Percentiles rank a stretch among this genome's conserved stretches.
phyloP scores from a whole-genome alignment of 1,140 invertebrate genomes.

The Megalopta genalis region DNA sequence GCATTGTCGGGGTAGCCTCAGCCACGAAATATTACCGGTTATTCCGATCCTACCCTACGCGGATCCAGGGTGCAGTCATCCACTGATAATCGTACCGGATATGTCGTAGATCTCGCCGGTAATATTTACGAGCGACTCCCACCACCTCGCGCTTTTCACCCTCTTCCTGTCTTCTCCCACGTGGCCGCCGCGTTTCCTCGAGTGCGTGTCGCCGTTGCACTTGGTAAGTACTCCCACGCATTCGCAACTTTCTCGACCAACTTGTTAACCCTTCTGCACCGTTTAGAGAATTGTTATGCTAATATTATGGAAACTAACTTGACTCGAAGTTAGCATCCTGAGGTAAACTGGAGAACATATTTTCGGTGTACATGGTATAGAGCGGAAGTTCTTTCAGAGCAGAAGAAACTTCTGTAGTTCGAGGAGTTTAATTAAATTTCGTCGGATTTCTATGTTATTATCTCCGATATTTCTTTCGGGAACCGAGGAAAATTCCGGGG shows the following conservation, averaged over 20 bases:
- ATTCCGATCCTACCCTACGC: constrained; percentile 51
- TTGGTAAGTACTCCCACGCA: neutral
- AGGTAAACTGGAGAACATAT: too few species aligned
- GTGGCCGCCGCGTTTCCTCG: neutral
- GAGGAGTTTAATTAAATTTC: too few species aligned
- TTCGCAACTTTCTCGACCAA: neutral
- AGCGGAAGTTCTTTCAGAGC: too few species aligned
- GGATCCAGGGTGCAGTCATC: constrained; percentile 52
- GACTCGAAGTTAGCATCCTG: too few species aligned
- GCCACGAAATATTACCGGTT: constrained; percentile 65
- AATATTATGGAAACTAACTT: too few species aligned
- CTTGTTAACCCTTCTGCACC: neutral
- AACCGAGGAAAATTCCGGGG: neutral
- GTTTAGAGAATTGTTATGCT: too few species aligned
- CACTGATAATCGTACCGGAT: constrained; percentile 63
- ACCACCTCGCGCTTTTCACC: too few species aligned
- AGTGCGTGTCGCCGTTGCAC: neutral
- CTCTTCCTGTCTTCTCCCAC: neutral
- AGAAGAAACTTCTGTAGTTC: too few species aligned
- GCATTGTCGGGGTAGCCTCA: constrained; percentile 57
- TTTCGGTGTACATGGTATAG: too few species aligned
- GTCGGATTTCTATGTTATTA: too few species aligned
- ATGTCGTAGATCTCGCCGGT: constrained; percentile 59
- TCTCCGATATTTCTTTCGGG: neutral
- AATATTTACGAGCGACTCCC: constrained; percentile 56